Percentiles rank a stretch among this genome's conserved stretches.
Evolutionary conservation across 2,113 vertebrate species (phyloP).

Genomic region (Tupaia chinensis): DNA sequence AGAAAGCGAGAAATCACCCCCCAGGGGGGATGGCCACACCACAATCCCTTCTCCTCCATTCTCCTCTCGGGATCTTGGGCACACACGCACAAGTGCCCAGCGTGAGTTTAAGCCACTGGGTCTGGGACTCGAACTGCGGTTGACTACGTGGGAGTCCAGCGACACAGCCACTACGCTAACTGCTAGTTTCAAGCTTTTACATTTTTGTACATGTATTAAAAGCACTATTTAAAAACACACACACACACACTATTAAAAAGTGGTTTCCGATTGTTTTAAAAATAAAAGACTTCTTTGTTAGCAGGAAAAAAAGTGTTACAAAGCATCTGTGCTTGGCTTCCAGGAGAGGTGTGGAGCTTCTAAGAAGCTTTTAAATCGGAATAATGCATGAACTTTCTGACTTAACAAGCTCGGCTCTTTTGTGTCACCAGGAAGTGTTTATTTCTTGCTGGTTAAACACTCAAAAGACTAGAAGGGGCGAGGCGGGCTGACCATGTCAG

Average conservation of each 20-base stretch:
- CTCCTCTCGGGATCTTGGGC: too few species aligned
- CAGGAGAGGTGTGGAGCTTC: neutral
- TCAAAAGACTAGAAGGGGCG: neutral
- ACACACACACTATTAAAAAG: slow-evolving; percentile 15
- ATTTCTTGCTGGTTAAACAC: neutral
- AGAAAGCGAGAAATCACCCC: too few species aligned
- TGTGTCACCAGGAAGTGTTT: slow-evolving; percentile 5
- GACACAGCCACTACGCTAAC: too few species aligned
- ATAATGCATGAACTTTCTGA: neutral
- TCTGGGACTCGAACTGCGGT: too few species aligned
- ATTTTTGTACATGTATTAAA: neutral
- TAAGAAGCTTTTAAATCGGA: neutral
- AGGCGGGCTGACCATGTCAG: neutral
- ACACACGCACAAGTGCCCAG: too few species aligned
- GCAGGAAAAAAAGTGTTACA: neutral
- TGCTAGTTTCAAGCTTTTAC: too few species aligned
- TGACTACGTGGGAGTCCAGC: too few species aligned
- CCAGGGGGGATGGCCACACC: too few species aligned
- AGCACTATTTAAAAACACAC: slow-evolving; percentile 6
- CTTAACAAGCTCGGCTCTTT: slow-evolving; percentile 7
- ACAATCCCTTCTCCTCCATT: too few species aligned
- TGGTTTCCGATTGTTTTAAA: neutral
- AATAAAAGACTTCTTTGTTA: slow-evolving; percentile 37
- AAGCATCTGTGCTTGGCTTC: neutral
- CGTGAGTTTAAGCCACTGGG: too few species aligned